Base-by-base conservation (phyloP, 1,140 invertebrate genomes). In the Drosophila seguyi region DNA sequence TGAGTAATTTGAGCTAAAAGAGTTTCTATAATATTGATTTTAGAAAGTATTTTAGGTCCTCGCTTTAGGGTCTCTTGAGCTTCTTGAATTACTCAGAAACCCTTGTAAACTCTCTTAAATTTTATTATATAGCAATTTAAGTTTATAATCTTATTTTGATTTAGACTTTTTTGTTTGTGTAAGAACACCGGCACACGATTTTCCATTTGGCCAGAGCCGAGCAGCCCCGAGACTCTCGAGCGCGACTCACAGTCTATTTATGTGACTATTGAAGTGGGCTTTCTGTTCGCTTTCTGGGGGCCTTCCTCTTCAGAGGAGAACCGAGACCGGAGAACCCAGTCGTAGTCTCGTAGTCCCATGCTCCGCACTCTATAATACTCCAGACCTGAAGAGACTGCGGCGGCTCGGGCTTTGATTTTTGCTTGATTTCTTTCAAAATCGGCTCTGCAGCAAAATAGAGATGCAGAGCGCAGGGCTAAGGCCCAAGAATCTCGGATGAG, bases 391-490 rank as follows among this genome's bases (percentile, higher is more conserved):
- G 69, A 73, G 50, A 31, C 80, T 60, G 75, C 63, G 76, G 68
- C 85, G 81, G 83, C 86, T 85, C 57, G 57, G 71, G 81, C 86
- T 90, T 90, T 90, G 86, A 90, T 90, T 90, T 90, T 90, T 90
- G 86, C 86, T 90, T 90, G 86, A 90, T 90, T 90, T 90, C 86
- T 90, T 90, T 90, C 81, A 90, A 90, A 86, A 82, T 90, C 86
- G 90, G 79, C 63, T 55, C 34, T 71, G 61, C 55, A 59, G 61
- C 84, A 48, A 87, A 87, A 87, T 87, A 87, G 84, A 87, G 84
- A 67, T 87, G 84, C 84, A 88, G 84, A 83, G 78, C 73, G 25
- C 25, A 58, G 77, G 57, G 25, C 45, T 55, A 44, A 44, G 47
- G 47, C 11, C 20, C 29, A 10, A 61, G 47, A 36, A 50, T 60